A percentile compares a stretch with the other conserved stretches of the same genome.
Conservation (phyloP, 2,113 vertebrate species). For the Pluvianellus socialis region DNA sequence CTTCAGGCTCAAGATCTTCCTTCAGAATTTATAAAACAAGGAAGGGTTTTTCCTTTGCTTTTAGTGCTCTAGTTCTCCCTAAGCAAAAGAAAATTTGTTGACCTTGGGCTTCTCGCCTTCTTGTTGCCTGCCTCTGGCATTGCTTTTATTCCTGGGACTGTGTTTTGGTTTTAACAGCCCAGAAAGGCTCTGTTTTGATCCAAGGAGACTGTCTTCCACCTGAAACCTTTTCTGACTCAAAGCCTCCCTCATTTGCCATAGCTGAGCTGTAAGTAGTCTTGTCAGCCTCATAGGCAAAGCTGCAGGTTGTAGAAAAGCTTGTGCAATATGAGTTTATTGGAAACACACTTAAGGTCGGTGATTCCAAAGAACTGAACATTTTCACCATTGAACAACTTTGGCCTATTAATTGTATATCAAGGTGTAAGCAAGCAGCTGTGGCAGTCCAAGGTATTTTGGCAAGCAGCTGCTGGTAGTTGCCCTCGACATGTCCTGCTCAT, state of each 20-base stretch:
- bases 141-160: neutral
- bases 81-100: constrained; percentile 5
- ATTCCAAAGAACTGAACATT: neutral
- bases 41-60: neutral
- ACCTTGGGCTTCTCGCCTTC: neutral
- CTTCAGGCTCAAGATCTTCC: neutral
- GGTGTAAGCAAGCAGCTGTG: neutral
- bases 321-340: neutral
- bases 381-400: neutral
- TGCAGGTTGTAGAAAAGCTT: neutral
- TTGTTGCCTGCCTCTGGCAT: neutral
- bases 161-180: neutral
- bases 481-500: neutral
- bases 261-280: neutral
- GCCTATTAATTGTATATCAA: neutral
- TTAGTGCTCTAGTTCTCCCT: neutral
- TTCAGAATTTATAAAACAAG: neutral
- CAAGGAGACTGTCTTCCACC: neutral
- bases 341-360: neutral
- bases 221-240: neutral
- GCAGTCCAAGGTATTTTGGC: neutral
- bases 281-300: neutral
- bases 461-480: neutral
- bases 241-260: neutral
- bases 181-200: neutral